A percentile compares a stretch with the other conserved stretches of the same genome.
Conservation (phyloP, 2,888 invertebrate species). For the Gymnocheta viridis region DNA sequence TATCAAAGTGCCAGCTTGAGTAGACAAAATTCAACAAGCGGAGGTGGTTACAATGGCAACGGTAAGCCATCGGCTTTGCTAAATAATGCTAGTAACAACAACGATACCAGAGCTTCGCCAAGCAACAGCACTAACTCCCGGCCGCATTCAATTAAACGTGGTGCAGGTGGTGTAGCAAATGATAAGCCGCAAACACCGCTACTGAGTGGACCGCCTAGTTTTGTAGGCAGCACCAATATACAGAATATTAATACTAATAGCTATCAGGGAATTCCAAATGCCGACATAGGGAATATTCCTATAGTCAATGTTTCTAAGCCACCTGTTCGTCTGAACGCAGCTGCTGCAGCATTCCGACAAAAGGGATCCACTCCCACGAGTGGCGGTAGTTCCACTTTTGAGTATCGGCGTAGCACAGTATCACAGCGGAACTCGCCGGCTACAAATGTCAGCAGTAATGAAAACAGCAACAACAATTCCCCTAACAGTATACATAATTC, state of each 20-base stretch:
- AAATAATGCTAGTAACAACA: slow-evolving; percentile 73
- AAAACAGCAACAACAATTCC: slow-evolving; percentile 82
- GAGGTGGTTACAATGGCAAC: slow-evolving; percentile 70
- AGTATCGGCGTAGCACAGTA: slow-evolving; percentile 79
- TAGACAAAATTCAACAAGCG: slow-evolving; percentile 69
- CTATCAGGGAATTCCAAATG: slow-evolving; percentile 55
- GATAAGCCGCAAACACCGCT: slow-evolving; percentile 77
- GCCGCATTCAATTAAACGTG: slow-evolving; percentile 75
- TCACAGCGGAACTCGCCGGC: slow-evolving; percentile 82
- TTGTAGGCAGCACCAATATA: slow-evolving; percentile 57
- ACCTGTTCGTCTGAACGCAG: slow-evolving; percentile 77
- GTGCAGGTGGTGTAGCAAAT: slow-evolving; percentile 68
- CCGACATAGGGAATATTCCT: slow-evolving; percentile 62
- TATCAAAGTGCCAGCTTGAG: slow-evolving; percentile 66
- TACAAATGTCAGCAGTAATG: slow-evolving; percentile 79
- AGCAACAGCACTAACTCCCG: slow-evolving; percentile 73
- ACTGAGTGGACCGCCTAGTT: slow-evolving; percentile 76
- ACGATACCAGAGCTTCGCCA: slow-evolving; percentile 78
- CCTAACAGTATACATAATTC: slow-evolving; percentile 80
- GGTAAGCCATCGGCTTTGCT: slow-evolving; percentile 75
- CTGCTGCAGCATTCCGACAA: slow-evolving; percentile 76
- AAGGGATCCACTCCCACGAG: slow-evolving; percentile 50
- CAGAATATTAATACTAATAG: slow-evolving; percentile 45
- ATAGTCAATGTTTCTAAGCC: slow-evolving; percentile 74
- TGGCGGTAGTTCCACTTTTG: slow-evolving; percentile 74